Base-by-base conservation (phyloP, 2,113 vertebrate genomes). In the Hemicordylus capensis region DNA sequence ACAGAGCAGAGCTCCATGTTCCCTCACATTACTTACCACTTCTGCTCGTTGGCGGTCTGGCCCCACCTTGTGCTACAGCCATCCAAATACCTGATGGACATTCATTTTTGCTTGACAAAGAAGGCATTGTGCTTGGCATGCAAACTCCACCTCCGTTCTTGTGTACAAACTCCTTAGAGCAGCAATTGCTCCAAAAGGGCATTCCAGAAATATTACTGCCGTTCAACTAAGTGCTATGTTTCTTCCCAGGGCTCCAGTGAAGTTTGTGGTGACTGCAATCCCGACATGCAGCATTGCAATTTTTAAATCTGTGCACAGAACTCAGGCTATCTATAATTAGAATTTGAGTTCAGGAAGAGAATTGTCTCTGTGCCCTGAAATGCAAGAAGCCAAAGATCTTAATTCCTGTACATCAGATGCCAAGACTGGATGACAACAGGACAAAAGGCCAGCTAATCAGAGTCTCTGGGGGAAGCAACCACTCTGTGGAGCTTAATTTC, bases 161-260 rank as follows among this genome's bases (percentile, higher is more conserved):
- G 14, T 14, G 31, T 58, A 67, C 51, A 70, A 76, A 76, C 56
- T 88, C 76, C 48, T 74, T 75, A 28, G 11, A 80, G 59, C 81
- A 80, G 69, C 44, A 67, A 80, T 64, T 58, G 28, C 12, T 59
- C 48, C 39, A 59, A 39, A 75, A 78, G 31, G 51, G 6, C 69
- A 59, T 39, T 80, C 75, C 22, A 75, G 70, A 84, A 73, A 80
- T 59, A 24, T 14, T 37, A 7, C 24, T 58, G 69, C 39, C 63
- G 48, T 54, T 79, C 66, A 82, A 26, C 58, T 64, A 72, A 78
- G 66, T 22, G 46, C 54, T 82, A 46, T 76, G 42, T 67, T 84
- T 48, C 34, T 73, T 58, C 79, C 72, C 72, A 64, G 26, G 46
- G 70, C 48, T 54, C 42, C 28, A 42, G 44, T 28, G 59, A 87